Conservation (phyloP, 2,888 invertebrate genomes). For the Dorcus parallelipipedus region DNA sequence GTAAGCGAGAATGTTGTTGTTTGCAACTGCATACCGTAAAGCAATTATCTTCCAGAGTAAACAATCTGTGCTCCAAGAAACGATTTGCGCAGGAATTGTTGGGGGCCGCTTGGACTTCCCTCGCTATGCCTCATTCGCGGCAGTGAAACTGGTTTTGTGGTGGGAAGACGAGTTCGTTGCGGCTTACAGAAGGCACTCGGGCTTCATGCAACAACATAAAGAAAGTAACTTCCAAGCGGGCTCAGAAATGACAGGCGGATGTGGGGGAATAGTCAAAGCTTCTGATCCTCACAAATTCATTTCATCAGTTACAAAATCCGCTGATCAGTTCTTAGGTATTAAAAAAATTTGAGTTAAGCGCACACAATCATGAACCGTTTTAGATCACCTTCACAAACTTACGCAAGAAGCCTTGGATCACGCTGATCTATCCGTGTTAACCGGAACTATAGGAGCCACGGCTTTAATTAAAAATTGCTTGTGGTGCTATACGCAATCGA, state of each 20-base stretch:
- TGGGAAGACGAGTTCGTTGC: slow-evolving; percentile 80
- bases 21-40: neutral
- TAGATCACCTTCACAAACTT: slow-evolving; percentile 71
- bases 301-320: slow-evolving; percentile 65
- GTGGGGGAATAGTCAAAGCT: slow-evolving; percentile 64
- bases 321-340: slow-evolving; percentile 65
- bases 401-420: slow-evolving; percentile 84
- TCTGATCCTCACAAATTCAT: slow-evolving; percentile 78
- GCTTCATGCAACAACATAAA: slow-evolving; percentile 41
- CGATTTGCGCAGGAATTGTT: slow-evolving; percentile 73
- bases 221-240: slow-evolving; percentile 46
- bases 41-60: slow-evolving; percentile 32
- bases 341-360: neutral
- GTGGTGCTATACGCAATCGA: slow-evolving; percentile 70
- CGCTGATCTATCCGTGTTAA: slow-evolving; percentile 76
- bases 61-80: slow-evolving; percentile 66
- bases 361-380: neutral
- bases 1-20: slow-evolving; percentile 45
- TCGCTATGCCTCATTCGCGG: slow-evolving; percentile 77
- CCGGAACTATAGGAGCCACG: slow-evolving; percentile 77
- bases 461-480: slow-evolving; percentile 74
- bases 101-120: slow-evolving; percentile 81
- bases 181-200: slow-evolving; percentile 68
- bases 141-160: slow-evolving; percentile 81
- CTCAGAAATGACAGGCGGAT: slow-evolving; percentile 44